A percentile compares a stretch with the other conserved stretches of the same genome.
Conservation (phyloP, 1,140 invertebrate species). For the Drosophila saltans region DNA sequence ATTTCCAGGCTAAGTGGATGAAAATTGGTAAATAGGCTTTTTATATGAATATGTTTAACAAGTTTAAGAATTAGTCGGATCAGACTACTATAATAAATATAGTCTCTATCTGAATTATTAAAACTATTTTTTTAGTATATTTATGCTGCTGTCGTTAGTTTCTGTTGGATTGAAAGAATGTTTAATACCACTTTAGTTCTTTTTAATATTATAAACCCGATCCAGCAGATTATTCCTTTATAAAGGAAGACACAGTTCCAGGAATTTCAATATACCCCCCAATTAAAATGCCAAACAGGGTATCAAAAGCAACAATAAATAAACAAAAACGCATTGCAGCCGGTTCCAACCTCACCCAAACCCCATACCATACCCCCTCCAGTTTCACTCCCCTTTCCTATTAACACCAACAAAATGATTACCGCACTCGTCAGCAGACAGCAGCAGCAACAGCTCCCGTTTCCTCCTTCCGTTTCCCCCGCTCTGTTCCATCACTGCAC, state of each 20-base stretch:
- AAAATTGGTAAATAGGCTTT: too few species aligned
- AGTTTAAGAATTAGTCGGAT: too few species aligned
- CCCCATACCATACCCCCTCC: neutral
- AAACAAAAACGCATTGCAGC: slow-evolving; percentile 58
- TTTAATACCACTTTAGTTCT: too few species aligned
- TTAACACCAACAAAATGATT: slow-evolving; percentile 55
- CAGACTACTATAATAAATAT: too few species aligned
- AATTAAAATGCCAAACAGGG: neutral
- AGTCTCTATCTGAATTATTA: too few species aligned
- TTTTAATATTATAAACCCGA: too few species aligned
- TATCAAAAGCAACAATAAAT: slow-evolving; percentile 38
- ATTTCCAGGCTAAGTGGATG: too few species aligned
- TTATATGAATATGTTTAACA: too few species aligned
- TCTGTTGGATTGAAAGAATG: too few species aligned
- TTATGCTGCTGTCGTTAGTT: too few species aligned
- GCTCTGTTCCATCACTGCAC: slow-evolving; percentile 39
- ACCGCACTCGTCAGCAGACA: slow-evolving; percentile 63
- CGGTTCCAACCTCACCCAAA: slow-evolving; percentile 30
- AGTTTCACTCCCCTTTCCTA: neutral
- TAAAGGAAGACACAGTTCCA: neutral
- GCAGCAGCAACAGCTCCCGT: slow-evolving; percentile 17
- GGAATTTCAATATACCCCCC: neutral
- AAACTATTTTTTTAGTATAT: too few species aligned
- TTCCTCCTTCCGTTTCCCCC: neutral
- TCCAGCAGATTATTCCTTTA: too few species aligned